Base-by-base conservation (phyloP, 2,797 vertebrate species). In the Spheniscus humboldti region DNA sequence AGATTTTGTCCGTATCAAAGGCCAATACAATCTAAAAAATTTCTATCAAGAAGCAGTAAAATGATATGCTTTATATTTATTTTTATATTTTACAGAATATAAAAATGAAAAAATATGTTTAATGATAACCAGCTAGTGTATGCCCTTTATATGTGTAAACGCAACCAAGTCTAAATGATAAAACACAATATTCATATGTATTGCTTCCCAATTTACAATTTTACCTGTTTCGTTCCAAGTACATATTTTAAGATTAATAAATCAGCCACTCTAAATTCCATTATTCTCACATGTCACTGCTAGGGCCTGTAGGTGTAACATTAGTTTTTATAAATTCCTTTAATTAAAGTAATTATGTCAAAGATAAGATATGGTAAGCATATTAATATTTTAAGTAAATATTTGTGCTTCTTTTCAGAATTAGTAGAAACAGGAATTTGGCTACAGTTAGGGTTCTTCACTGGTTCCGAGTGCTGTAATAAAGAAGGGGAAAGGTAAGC, bases 341-440 rank as follows among this genome's bases (percentile, higher is more conserved):
- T 93, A 91, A 95, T 90, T 86, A 94, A 92, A 96, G 85, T 53
- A 95, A 93, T 93, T 93, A 96, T 69, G 39, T 66, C 59, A 79
- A 86, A 89, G 77, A 86, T 90, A 94, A 90, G 73, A 91, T 87
- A 88, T 15, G 28, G 47, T 56, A 96, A 95, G 62, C 48, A 84
- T 76, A 93, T 73, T 94, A 94, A 93, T 90, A 86, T 87, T 93
- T 94, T 88, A 85, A 66, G 73, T 67, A 94, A 96, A 96, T 52
- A 95, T 94, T 95, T 93, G 64, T 85, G 77, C 52, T 92, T 85
- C 52, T 79, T 95, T 95, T 93, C 93, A 90, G 75, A 77, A 83
- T 91, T 45, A 96, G 60, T 31, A 85, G 85, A 92, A 96, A 85
- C 22, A 41, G 53, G 69, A 92, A 96, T 96, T 88, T 95, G 74